Conservation (phyloP, 1,140 invertebrate species). For the Thaumetopoea pityocampa region DNA sequence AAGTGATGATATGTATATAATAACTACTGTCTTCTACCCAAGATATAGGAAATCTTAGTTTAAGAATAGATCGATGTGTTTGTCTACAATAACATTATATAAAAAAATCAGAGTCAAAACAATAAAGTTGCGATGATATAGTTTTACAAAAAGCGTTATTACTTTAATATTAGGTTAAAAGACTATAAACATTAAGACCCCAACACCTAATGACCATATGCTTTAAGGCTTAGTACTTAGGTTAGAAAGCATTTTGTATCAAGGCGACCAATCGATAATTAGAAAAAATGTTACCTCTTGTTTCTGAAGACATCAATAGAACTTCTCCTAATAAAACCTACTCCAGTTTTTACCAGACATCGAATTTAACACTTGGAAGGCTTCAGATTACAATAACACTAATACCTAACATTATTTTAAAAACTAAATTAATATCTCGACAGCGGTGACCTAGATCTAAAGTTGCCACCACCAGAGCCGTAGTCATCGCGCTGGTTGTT, state of each 20-base stretch:
- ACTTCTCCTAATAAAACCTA: conserved; percentile 63
- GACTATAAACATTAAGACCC: too few species aligned
- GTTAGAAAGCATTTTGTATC: neutral
- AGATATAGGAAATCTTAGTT: too few species aligned
- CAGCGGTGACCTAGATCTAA: conserved; percentile 71
- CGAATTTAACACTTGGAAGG: conserved; percentile 71
- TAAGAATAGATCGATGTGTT: too few species aligned
- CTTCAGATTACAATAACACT: conserved; percentile 74
- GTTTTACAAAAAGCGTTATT: too few species aligned
- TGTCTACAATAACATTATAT: too few species aligned
- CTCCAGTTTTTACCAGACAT: conserved; percentile 63
- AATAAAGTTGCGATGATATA: too few species aligned
- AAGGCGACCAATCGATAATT: conserved; percentile 9
- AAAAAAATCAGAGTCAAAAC: too few species aligned
- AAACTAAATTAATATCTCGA: conserved; percentile 67
- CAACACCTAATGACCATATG: too few species aligned
- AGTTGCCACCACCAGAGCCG: conserved; percentile 68
- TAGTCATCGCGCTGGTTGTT: conserved; percentile 69
- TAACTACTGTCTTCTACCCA: too few species aligned
- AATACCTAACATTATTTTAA: conserved; percentile 68
- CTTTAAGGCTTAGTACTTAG: too few species aligned
- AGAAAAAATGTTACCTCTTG: conserved; percentile 50
- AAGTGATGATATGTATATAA: too few species aligned
- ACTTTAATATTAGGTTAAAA: too few species aligned
- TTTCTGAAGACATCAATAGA: conserved; percentile 51